Base-by-base conservation (phyloP, 2,888 invertebrate genomes). In the Hirtodrosophila cameraria region DNA sequence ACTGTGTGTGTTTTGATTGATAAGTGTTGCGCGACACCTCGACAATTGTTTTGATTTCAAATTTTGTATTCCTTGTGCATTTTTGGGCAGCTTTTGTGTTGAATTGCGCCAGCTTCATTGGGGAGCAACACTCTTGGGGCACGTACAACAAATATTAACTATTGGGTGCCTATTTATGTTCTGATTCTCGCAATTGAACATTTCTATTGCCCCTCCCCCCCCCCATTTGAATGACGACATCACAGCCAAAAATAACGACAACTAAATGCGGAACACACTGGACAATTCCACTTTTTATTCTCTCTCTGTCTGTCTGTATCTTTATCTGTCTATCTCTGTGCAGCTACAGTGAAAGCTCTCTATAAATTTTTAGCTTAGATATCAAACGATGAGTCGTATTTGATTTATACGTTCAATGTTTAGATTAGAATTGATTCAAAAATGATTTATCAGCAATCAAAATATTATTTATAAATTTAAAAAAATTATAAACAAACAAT, bases 1-100 rank as follows among this genome's bases (percentile, higher is more conserved):
- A 39, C 38, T 31, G 18, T 9, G 43, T 12, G 35, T 33, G 12
- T 67, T 49, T 76, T 78, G 76, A 79, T 80, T 76, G 80, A 74
- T 58, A 75, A 63, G 54, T 76, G 74, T 65, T 27, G 58, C 63
- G 55, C 57, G 57, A 64, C 72, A 81, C 61, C 81, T 68, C 54
- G 49, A 57, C 79, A 82, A 67, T 71, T 79, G 74, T 61, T 82
- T 79, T 70, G 74, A 65, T 68, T 68, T 45, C 12, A 41, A 12
- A 18, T 31, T 30, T 25, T 8, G 20, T 39, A 18, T 54, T 28
- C 23, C 20, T 33, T 46, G 25, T 54, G 50, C 42, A 67, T 16
- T 28, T 69, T 71, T 35, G 8, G 28, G 3, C 11, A 30, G 25
- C 13, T 30, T 18, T 48, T 38, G 16, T 13, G 27, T 28, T 6